Evolutionary conservation across 2,797 vertebrate species (phyloP).

Genomic region (Emydoidea blandingii): DNA sequence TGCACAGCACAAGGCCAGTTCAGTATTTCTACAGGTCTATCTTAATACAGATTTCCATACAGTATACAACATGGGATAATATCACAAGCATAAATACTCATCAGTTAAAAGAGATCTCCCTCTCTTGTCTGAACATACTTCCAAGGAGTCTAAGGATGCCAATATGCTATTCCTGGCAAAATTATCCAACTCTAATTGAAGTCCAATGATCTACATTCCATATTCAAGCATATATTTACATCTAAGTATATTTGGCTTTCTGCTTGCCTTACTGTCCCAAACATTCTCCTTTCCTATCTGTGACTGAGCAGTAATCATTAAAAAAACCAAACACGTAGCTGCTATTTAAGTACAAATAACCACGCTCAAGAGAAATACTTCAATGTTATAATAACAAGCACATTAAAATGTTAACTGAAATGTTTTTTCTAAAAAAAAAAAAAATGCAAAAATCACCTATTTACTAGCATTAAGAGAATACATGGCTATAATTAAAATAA

Average conservation of each 20-base stretch:
- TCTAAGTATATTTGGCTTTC: background rate
- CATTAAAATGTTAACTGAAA: background rate
- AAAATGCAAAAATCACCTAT: background rate
- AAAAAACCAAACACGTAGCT: background rate
- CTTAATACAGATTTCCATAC: background rate
- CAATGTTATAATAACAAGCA: background rate
- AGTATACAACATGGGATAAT: accelerated
- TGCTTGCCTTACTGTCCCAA: background rate
- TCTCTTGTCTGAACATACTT: background rate
- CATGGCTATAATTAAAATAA: background rate
- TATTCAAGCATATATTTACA: background rate
- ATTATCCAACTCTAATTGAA: background rate
- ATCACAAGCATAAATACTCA: background rate
- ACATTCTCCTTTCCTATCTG: background rate
- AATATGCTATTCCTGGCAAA: background rate
- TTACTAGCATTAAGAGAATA: background rate
- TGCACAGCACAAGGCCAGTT: background rate
- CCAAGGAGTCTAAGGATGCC: background rate
- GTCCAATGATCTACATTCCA: background rate
- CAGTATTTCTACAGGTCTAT: background rate
- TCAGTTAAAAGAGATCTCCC: background rate
- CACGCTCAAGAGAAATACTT: background rate
- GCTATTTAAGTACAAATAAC: background rate
- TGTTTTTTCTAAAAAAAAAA: background rate
- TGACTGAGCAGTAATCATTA: accelerated